Evolutionary conservation across 2,888 invertebrate genomes (phyloP).

Genomic region (Plebejus anna): DNA sequence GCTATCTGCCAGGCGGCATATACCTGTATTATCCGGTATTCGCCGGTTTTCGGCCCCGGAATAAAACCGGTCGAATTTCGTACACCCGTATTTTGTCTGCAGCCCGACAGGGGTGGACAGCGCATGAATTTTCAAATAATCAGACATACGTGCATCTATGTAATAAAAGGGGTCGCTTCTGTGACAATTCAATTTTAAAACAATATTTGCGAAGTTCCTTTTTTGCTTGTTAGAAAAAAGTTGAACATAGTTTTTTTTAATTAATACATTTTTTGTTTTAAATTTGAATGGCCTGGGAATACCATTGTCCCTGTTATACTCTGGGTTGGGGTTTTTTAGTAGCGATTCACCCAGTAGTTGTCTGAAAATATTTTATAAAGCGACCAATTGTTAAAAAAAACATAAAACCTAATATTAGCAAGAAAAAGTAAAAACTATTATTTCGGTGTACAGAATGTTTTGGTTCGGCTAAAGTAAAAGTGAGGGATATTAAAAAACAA

Average conservation of each 20-base stretch:
- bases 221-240: slow-evolving; percentile 33
- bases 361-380: neutral
- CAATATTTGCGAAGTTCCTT: slow-evolving; percentile 34
- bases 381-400: neutral
- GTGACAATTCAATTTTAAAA: slow-evolving; percentile 41
- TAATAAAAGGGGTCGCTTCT: slow-evolving; percentile 41
- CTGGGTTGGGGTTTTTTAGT: neutral
- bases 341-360: neutral
- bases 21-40: slow-evolving; percentile 38
- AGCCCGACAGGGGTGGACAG: slow-evolving; percentile 58
- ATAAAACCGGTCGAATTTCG: slow-evolving; percentile 58
- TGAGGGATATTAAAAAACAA: neutral
- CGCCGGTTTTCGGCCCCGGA: slow-evolving; percentile 44
- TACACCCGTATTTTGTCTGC: slow-evolving; percentile 58
- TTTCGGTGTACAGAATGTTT: neutral
- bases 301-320: neutral
- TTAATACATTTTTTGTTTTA: slow-evolving; percentile 2
- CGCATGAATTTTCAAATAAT: slow-evolving; percentile 69
- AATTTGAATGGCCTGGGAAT: slow-evolving; percentile 16
- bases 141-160: slow-evolving; percentile 48
- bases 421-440: neutral
- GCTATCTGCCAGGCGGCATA: slow-evolving; percentile 30
- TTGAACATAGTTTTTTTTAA: slow-evolving; percentile 32
- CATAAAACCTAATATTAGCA: neutral
- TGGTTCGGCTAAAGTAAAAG: slow-evolving; percentile 5